Evolutionary conservation across 2,797 vertebrate genomes (phyloP).

Genomic region (Lemur catta): DNA sequence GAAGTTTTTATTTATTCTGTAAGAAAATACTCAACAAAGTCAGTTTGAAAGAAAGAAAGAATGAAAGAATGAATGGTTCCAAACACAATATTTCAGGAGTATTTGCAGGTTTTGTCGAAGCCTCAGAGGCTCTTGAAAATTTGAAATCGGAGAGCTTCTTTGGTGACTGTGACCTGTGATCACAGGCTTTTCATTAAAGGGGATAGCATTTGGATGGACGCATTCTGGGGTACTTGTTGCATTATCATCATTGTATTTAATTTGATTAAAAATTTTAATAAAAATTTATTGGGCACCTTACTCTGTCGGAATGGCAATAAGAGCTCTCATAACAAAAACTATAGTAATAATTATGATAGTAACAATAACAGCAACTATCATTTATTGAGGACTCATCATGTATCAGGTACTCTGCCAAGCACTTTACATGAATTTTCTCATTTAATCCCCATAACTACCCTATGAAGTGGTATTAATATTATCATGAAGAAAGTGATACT

Average conservation of each 20-base stretch:
- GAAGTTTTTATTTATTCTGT: conserved; percentile 18
- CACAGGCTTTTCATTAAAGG: background rate
- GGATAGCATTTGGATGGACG: background rate
- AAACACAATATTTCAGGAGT: conserved; percentile 22
- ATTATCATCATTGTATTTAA: background rate
- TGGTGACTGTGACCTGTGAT: background rate
- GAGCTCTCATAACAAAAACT: background rate
- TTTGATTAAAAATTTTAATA: background rate
- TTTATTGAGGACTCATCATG: background rate
- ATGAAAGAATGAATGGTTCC: conserved; percentile 20
- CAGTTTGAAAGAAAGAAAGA: conserved; percentile 42
- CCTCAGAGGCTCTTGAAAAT: background rate
- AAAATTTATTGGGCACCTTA: background rate
- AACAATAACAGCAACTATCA: background rate
- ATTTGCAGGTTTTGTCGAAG: background rate
- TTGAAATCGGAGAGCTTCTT: background rate
- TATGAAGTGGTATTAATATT: background rate
- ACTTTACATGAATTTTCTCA: conserved; percentile 17
- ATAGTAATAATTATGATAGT: background rate
- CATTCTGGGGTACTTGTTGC: background rate
- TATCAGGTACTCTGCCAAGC: background rate
- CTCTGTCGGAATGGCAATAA: background rate
- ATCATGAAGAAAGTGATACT: background rate
- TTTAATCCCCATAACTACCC: background rate
- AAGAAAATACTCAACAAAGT: conserved; percentile 23